Conservation (phyloP, 2,888 invertebrate species). For the Dicycla oo region DNA sequence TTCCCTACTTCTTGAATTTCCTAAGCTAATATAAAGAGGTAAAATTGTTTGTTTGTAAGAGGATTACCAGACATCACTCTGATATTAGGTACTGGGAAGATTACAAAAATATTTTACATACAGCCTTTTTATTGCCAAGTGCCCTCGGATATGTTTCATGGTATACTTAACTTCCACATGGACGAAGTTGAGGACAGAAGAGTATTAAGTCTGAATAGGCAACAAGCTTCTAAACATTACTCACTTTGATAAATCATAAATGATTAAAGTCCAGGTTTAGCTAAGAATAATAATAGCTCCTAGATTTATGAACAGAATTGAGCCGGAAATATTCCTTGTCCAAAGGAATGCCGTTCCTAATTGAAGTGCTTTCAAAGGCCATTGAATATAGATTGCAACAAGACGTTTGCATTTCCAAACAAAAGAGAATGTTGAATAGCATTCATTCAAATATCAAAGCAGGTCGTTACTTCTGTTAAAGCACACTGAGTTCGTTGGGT, state of each 20-base stretch:
- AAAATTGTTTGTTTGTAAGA: background rate
- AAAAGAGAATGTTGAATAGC: conserved; percentile 63
- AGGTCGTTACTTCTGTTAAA: conserved; percentile 74
- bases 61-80: background rate
- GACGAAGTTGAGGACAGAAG: no score
- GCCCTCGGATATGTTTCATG: background rate
- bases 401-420: conserved; percentile 67
- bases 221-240: background rate
- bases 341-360: conserved; percentile 58
- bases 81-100: background rate
- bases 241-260: conserved; percentile 5
- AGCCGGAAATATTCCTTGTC: conserved; percentile 46
- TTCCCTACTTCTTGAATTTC: background rate
- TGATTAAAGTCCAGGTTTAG: conserved; percentile 19
- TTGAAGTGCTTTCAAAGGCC: conserved; percentile 60
- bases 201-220: background rate
- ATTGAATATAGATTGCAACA: conserved; percentile 66
- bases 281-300: conserved; percentile 19
- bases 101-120: background rate
- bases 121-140: no score
- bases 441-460: conserved; percentile 68
- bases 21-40: background rate
- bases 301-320: conserved; percentile 21
- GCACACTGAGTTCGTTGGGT: conserved; percentile 42
- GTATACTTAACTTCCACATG: background rate